A percentile compares a stretch with the other conserved stretches of the same genome.
phyloP scores from a whole-genome alignment of 2,113 vertebrate species.

The Boleophthalmus pectinirostris region DNA sequence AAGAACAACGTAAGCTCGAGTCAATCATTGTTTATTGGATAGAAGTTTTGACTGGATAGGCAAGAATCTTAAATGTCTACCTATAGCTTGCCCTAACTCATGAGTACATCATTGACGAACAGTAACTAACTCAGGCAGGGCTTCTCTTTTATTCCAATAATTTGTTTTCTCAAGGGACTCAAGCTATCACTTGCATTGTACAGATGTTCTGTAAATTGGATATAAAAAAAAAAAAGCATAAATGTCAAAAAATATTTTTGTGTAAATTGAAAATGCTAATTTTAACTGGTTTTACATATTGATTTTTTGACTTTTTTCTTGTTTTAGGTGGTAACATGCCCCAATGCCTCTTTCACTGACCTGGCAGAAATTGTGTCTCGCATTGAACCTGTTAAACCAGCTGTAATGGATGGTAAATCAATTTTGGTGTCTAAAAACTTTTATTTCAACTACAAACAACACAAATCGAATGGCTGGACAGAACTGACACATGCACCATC shows the following conservation, averaged over 20 bases:
- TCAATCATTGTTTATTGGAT: background rate
- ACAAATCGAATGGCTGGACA: background rate
- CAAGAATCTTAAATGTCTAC: background rate
- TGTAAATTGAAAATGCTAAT: background rate
- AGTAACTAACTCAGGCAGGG: constrained; percentile 29
- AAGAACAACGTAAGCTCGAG: constrained; percentile 74
- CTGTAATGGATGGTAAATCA: constrained; percentile 84
- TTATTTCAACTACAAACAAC: background rate
- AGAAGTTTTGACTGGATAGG: background rate
- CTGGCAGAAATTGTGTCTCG: constrained; percentile 94
- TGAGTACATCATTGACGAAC: background rate
- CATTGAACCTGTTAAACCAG: constrained; percentile 86
- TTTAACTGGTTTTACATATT: background rate
- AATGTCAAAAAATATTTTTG: too few species aligned
- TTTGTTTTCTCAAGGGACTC: constrained; percentile 14
- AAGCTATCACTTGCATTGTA: background rate
- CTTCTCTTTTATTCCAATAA: constrained; percentile 37
- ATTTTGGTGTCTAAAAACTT: background rate
- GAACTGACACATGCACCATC: background rate
- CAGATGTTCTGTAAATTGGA: too few species aligned
- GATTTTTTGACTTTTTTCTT: background rate
- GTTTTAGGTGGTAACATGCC: constrained; percentile 84
- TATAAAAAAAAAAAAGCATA: too few species aligned
- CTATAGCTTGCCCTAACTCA: constrained; percentile 15
- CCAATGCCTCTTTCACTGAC: constrained; percentile 93